A percentile compares a stretch with the other conserved stretches of the same genome.
Evolutionary conservation across 2,797 vertebrate genomes (phyloP).

Genomic region (Harpagifer antarcticus): DNA sequence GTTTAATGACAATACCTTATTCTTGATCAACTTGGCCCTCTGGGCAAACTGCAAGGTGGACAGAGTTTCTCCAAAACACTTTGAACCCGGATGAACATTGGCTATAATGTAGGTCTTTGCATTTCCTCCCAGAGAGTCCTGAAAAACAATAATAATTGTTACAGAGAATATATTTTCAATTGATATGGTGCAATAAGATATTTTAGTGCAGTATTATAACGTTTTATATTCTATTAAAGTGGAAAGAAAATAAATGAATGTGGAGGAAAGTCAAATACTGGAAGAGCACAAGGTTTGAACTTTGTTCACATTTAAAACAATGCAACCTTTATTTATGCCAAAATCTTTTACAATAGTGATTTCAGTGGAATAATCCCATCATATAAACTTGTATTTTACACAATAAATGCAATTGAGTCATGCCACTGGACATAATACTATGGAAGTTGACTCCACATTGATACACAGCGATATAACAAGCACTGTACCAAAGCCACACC

Average conservation of each 20-base stretch:
- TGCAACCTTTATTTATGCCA: neutral
- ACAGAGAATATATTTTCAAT: neutral
- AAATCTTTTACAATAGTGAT: neutral
- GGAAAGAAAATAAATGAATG: neutral
- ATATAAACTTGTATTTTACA: neutral
- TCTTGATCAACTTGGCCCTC: slow-evolving; percentile 97
- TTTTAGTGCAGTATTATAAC: neutral
- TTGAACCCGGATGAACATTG: slow-evolving; percentile 97
- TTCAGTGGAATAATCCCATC: neutral
- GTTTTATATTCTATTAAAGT: neutral
- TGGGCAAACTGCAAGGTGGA: slow-evolving; percentile 97
- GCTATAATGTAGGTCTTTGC: slow-evolving; percentile 97
- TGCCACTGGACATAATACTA: neutral
- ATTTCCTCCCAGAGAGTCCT: slow-evolving; percentile 98
- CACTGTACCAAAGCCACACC: neutral
- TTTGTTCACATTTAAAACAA: neutral
- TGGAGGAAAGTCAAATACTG: neutral
- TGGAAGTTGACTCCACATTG: neutral
- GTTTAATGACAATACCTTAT: slow-evolving; percentile 87
- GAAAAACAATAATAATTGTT: slow-evolving; percentile 27
- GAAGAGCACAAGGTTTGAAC: neutral
- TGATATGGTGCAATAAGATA: neutral
- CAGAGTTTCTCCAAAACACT: slow-evolving; percentile 95
- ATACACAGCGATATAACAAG: neutral
- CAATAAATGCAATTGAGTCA: neutral